Percentiles rank a stretch among this genome's conserved stretches.
phyloP scores from a whole-genome alignment of 2,888 invertebrate species.

The Anorthoa munda region DNA sequence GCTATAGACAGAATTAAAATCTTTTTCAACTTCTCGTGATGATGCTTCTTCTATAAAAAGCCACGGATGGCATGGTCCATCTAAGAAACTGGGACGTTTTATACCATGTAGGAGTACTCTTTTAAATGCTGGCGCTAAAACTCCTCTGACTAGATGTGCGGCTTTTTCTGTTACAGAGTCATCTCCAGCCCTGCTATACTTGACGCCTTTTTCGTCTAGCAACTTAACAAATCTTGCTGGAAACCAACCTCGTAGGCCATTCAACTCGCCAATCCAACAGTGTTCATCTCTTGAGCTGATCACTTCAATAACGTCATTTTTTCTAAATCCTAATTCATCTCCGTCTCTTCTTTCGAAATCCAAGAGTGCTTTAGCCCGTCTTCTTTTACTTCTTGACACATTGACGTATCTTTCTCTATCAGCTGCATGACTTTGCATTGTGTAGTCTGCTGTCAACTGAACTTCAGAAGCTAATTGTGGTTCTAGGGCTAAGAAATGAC shows the following conservation, averaged over 20 bases:
- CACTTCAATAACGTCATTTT: conserved; percentile 99
- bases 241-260: conserved; percentile 98
- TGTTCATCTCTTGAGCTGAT: conserved; percentile 99
- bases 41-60: conserved; percentile 99
- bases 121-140: conserved; percentile 97
- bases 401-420: conserved; percentile 99
- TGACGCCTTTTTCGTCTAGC: conserved; percentile 95
- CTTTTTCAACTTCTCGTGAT: conserved; percentile 98
- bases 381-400: conserved; percentile 96
- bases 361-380: conserved; percentile 98
- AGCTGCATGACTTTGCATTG: conserved; percentile 98
- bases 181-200: conserved; percentile 98
- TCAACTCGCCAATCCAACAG: conserved; percentile 99
- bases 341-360: conserved; percentile 99
- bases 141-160: conserved; percentile 98
- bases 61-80: conserved; percentile 99
- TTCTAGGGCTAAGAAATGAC: conserved; percentile 98
- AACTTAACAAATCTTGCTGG: conserved; percentile 99
- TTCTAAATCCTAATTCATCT: conserved; percentile 99
- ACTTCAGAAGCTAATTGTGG: conserved; percentile 96
- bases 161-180: conserved; percentile 99
- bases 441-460: conserved; percentile 97
- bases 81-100: conserved; percentile 96
- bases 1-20: conserved; percentile 99
- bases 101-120: conserved; percentile 98